Percentiles rank a stretch among this genome's conserved stretches.
Evolutionary conservation across 2,797 vertebrate genomes (phyloP).

Genomic region (Eleutherodactylus coqui): DNA sequence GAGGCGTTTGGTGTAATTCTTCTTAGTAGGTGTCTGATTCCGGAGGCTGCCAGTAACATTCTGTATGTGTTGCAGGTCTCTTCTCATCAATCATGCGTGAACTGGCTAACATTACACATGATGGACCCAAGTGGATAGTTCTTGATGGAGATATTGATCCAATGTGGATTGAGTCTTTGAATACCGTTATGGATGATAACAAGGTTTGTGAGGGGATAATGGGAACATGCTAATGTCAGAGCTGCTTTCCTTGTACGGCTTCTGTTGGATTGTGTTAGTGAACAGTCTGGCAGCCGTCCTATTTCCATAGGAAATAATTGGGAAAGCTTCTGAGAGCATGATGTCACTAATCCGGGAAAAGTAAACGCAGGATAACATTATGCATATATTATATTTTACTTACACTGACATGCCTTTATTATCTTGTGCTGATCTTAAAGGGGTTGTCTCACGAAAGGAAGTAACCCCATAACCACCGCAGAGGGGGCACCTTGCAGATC

Average conservation of each 20-base stretch:
- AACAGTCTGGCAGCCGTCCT: too few relatives aligned
- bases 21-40: background rate
- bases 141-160: conserved; percentile 98
- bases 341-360: background rate
- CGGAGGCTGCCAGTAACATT: background rate
- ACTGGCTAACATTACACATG: conserved; percentile 86
- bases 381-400: too few relatives aligned
- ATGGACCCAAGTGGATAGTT: conserved; percentile 94
- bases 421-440: too few relatives aligned
- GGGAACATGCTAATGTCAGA: background rate
- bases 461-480: too few relatives aligned
- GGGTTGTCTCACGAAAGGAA: too few relatives aligned
- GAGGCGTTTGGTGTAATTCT: too few relatives aligned
- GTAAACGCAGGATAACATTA: too few relatives aligned
- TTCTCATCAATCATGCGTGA: conserved; percentile 95
- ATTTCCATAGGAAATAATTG: too few relatives aligned
- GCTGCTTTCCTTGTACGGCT: too few relatives aligned
- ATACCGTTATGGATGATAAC: conserved; percentile 99
- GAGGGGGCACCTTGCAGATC: too few relatives aligned
- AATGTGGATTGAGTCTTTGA: conserved; percentile 98
- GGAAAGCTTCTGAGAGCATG: too few relatives aligned
- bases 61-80: conserved; percentile 78
- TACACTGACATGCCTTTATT: too few relatives aligned
- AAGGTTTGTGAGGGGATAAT: conserved; percentile 79
- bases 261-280: background rate